phyloP scores from a whole-genome alignment of 2,113 vertebrate genomes.

The Anarhynchus alexandrinus region DNA sequence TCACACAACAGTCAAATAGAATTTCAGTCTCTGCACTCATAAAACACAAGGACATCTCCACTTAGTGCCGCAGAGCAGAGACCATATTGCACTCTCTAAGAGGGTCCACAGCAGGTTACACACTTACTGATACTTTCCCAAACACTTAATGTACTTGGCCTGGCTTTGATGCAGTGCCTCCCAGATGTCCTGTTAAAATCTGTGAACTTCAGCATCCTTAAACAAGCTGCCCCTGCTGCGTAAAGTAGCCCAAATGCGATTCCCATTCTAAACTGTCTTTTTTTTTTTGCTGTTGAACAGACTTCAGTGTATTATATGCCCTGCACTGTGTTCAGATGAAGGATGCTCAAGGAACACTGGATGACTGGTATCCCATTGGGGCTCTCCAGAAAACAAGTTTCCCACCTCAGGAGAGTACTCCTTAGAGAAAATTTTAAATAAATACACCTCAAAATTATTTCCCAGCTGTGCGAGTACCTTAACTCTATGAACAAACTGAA shows the following conservation, averaged over 20 bases:
- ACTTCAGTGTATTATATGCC: neutral
- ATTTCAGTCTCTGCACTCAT: neutral
- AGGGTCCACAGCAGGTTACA: constrained; percentile 9
- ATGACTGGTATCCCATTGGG: neutral
- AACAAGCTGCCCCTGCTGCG: neutral
- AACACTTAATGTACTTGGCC: neutral
- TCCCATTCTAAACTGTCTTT: neutral
- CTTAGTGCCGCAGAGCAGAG: neutral
- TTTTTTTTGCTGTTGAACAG: neutral
- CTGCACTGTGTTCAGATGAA: neutral
- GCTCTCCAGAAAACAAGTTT: neutral
- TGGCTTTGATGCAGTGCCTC: neutral
- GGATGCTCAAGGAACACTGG: neutral
- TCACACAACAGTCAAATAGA: neutral
- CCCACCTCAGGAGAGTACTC: neutral
- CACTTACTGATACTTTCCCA: neutral
- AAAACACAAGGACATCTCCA: neutral
- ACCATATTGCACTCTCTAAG: neutral
- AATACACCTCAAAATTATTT: constrained; percentile 5
- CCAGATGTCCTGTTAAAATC: neutral
- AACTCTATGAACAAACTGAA: neutral
- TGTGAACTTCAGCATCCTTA: neutral
- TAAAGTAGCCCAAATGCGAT: neutral
- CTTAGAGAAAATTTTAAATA: neutral
- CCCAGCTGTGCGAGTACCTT: neutral